These are phyloP conservation scores for Cavia aperea DNA, from an alignment of 2,113 vertebrate genomes.

Conservation along the genomic window DNA sequence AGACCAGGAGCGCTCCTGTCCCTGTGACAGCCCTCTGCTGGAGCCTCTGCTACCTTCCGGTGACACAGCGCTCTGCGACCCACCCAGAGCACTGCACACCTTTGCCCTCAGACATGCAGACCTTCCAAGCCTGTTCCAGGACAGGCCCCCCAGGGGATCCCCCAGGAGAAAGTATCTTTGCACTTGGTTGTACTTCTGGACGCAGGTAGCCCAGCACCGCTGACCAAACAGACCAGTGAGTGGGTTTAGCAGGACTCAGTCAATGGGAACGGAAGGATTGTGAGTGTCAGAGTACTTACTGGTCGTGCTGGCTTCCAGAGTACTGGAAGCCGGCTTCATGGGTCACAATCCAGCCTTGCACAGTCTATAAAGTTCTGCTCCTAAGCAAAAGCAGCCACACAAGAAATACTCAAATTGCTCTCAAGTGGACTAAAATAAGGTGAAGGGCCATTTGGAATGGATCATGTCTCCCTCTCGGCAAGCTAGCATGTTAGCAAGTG, in stretches of 20 bases:
- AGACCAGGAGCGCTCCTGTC: neutral
- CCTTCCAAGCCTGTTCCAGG: neutral
- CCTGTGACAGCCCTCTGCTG: neutral
- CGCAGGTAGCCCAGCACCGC: neutral
- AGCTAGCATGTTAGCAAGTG: neutral
- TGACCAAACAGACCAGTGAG: neutral
- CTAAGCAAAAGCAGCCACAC: fast-evolving
- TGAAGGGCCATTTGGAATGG: neutral
- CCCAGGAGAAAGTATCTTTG: neutral
- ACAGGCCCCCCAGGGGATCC: fast-evolving
- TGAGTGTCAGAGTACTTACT: neutral
- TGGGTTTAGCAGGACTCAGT: neutral
- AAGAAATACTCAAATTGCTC: no score
- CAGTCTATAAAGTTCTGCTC: neutral
- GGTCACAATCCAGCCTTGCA: neutral
- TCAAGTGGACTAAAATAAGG: neutral
- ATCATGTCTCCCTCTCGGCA: fast-evolving
- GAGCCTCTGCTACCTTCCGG: neutral
- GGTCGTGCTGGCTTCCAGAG: fast-evolving
- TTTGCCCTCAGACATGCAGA: neutral
- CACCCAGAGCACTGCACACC: neutral
- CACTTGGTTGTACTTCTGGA: neutral
- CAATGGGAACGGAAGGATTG: fast-evolving
- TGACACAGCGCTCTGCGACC: no score
- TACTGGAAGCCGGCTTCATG: neutral